phyloP scores from a whole-genome alignment of 2,113 vertebrate species.

The Nettapus auritus region DNA sequence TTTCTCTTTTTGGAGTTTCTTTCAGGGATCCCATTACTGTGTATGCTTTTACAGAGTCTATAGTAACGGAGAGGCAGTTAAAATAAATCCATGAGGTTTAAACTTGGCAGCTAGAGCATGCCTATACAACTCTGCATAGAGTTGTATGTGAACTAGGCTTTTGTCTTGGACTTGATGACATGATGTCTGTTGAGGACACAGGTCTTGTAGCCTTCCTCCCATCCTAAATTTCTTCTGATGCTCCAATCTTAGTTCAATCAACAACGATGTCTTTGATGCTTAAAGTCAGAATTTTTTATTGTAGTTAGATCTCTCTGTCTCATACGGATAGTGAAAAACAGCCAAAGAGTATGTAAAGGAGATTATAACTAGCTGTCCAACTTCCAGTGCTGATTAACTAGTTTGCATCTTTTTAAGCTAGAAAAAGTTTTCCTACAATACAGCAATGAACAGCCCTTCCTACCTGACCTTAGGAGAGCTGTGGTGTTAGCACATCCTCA shows the following conservation, averaged over 20 bases:
- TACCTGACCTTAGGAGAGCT: neutral
- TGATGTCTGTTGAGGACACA: neutral
- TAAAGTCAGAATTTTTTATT: neutral
- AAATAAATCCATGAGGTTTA: constrained; percentile 24
- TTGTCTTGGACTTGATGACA: accelerated
- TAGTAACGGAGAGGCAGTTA: neutral
- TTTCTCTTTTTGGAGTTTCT: constrained; percentile 9
- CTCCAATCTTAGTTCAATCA: neutral
- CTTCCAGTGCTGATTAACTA: neutral
- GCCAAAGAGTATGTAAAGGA: neutral
- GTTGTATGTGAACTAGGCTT: neutral
- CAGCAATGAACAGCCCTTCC: neutral
- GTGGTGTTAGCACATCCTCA: neutral
- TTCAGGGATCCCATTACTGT: neutral
- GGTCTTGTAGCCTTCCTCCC: neutral
- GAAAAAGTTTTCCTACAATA: neutral
- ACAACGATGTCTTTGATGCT: neutral
- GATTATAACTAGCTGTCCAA: neutral
- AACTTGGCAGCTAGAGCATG: neutral
- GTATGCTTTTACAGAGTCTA: neutral
- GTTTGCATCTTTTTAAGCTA: neutral
- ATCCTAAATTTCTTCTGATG: neutral
- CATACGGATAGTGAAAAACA: neutral
- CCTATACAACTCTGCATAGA: neutral
- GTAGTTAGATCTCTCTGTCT: neutral